Conservation (phyloP, 2,797 vertebrate species). For the Artibeus jamaicensis region DNA sequence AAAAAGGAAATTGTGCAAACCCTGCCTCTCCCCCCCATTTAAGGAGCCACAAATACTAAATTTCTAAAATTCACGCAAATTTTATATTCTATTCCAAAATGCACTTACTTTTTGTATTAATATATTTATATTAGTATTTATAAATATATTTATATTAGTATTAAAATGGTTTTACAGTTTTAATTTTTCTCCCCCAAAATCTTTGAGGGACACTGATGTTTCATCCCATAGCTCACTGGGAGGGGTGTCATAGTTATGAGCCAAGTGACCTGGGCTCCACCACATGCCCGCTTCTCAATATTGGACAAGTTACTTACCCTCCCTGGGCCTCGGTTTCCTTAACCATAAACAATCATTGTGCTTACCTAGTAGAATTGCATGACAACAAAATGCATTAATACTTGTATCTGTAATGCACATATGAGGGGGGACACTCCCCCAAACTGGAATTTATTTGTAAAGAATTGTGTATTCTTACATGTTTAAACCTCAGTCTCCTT, state of each 20-base stretch:
- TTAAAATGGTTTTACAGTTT: background rate
- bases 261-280: background rate
- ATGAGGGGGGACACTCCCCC: background rate
- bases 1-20: background rate
- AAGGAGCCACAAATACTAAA: background rate
- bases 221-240: background rate
- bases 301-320: background rate
- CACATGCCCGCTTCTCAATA: background rate
- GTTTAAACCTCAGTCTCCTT: background rate
- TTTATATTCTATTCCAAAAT: background rate
- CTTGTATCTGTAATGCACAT: background rate
- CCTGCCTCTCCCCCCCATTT: background rate
- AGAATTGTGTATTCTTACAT: background rate
- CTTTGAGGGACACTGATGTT: background rate
- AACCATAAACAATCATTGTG: background rate
- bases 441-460: background rate
- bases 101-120: background rate
- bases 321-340: background rate
- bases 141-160: background rate
- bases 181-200: background rate
- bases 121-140: background rate
- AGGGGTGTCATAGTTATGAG: background rate
- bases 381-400: background rate
- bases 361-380: background rate
- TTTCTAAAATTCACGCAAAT: background rate